Evolutionary conservation across 2,797 vertebrate genomes (phyloP).

Genomic region (Gymnopithys bicolor): DNA sequence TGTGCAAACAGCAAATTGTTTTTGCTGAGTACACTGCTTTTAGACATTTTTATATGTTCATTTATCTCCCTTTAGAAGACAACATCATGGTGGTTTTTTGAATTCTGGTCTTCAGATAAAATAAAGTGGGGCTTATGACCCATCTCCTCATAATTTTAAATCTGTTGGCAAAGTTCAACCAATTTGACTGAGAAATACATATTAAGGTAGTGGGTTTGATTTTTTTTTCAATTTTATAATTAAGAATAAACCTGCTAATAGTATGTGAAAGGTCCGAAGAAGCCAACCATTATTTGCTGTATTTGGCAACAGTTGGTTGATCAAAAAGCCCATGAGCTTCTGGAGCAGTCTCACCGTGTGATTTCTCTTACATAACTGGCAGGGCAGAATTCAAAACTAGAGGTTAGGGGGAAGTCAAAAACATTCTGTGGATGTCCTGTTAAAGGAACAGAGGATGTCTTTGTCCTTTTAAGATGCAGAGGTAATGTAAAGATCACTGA

Average conservation of each 20-base stretch:
- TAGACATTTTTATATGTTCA: background rate
- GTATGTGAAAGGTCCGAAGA: background rate
- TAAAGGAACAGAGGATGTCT: background rate
- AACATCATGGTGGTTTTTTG: accelerated
- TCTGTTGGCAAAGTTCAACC: background rate
- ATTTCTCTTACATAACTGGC: background rate
- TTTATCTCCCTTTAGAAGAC: background rate
- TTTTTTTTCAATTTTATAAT: background rate
- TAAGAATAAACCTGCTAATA: background rate
- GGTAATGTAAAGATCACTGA: background rate
- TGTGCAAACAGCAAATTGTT: constrained; percentile 12
- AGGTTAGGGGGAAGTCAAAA: background rate
- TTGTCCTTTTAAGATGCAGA: background rate
- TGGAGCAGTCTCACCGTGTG: background rate
- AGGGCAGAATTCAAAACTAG: background rate
- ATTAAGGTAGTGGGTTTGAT: background rate
- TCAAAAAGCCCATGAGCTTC: background rate
- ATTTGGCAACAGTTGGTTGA: background rate
- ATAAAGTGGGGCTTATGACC: background rate
- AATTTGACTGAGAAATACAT: background rate
- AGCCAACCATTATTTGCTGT: background rate
- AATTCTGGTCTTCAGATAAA: background rate
- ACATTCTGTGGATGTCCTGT: background rate
- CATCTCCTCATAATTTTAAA: background rate
- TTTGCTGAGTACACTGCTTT: background rate